Evolutionary conservation across 2,113 vertebrate genomes (phyloP).

Genomic region (Oreotragus oreotragus): DNA sequence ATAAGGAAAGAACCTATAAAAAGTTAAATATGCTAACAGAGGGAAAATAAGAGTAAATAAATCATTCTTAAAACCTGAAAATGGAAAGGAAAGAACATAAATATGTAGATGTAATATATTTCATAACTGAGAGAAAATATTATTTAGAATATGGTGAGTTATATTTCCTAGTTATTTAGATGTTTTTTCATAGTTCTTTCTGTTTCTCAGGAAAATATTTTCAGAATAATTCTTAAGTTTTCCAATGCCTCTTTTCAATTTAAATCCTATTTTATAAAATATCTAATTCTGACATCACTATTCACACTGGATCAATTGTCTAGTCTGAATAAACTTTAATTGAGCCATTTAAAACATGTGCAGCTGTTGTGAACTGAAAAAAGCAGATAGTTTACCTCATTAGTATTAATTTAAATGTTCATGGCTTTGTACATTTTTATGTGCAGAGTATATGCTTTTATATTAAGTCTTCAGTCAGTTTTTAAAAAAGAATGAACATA

Average conservation of each 20-base stretch:
- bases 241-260: slow-evolving; percentile 66
- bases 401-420: slow-evolving; percentile 78
- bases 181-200: slow-evolving; percentile 58
- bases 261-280: slow-evolving; percentile 69
- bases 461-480: slow-evolving; percentile 63
- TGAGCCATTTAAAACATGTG: slow-evolving; percentile 77
- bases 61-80: not conserved
- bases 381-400: slow-evolving; percentile 76
- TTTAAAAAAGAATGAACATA: slow-evolving; percentile 64
- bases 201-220: slow-evolving; percentile 70
- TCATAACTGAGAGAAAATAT: slow-evolving; percentile 41
- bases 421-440: slow-evolving; percentile 74
- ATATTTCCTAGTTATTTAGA: slow-evolving; percentile 47
- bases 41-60: slow-evolving; percentile 20
- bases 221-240: slow-evolving; percentile 67
- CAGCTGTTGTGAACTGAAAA: slow-evolving; percentile 75
- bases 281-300: slow-evolving; percentile 68
- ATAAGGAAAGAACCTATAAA: not conserved
- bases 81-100: slow-evolving; percentile 1
- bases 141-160: slow-evolving; percentile 44
- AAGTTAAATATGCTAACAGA: not conserved
- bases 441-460: slow-evolving; percentile 67
- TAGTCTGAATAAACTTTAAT: slow-evolving; percentile 81
- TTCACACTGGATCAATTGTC: slow-evolving; percentile 77
- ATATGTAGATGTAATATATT: slow-evolving; percentile 25